Base-by-base conservation (phyloP, 2,888 invertebrate species). In the Helobdella robusta region DNA sequence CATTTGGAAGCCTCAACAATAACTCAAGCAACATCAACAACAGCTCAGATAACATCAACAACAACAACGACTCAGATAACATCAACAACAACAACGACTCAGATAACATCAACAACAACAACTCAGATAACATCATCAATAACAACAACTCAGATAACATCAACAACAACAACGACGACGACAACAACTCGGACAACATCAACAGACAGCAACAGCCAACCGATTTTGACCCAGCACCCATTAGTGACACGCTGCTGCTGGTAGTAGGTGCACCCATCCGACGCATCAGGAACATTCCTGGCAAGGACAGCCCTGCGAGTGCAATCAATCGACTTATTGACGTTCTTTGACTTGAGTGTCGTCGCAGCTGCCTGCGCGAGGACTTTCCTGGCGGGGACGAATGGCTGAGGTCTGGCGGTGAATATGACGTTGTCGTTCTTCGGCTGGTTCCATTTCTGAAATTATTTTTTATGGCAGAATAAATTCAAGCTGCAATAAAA, bases 181-280 rank as follows among this genome's bases (percentile, higher is more conserved):
- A n/a, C n/a, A n/a, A n/a, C n/a, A n/a, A n/a, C n/a, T n/a, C n/a
- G n/a, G n/a, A n/a, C n/a, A n/a, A n/a, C n/a, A n/a, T n/a, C 30
- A 32, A 28, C 34, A 15, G 25, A 30, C 32, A 18, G 25, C n/a
- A 11, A 46, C 34, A 18, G 11, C 74, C 70, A 64, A 79, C 79
- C 81, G 40, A 81, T 70, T 73, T 80, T 81, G 69, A 78, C 79
- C 67, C 77, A 75, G 44, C 78, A 77, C 32, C 72, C 88, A 44
- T 66, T 48, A 30, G 87, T 85, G 0, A 89, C 88, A 75, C 89
- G 89, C 79, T 89, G 89, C 76, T 97, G 95, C 77, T 95, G 93
- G 79, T 89, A 97, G 81, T 91, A 92, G 0, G 86, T 86, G 77
- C 87, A 87, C 23, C 77, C 78, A 59, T 75, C 76, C 50, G 75